Percentiles rank a stretch among this genome's conserved stretches.
These are phyloP conservation scores for Lagopus leucura DNA, from an alignment of 2,113 vertebrate species.

Conservation along the genomic window DNA sequence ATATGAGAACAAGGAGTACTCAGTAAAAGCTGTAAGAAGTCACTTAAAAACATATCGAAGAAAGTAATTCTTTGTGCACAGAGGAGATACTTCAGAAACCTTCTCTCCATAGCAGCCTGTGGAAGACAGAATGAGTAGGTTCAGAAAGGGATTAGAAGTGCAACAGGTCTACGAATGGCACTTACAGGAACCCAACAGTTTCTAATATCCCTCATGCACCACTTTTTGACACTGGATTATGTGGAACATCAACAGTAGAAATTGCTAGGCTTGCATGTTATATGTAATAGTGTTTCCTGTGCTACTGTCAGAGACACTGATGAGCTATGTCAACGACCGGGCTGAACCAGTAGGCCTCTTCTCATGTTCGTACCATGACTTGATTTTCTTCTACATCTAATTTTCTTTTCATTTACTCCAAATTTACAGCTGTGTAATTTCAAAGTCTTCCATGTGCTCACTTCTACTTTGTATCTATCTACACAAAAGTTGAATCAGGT, in stretches of 20 bases:
- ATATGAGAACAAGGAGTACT: not conserved
- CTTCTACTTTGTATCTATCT: not conserved
- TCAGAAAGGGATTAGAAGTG: not conserved
- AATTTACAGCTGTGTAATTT: not conserved
- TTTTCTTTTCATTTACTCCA: not conserved
- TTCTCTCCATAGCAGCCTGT: not conserved
- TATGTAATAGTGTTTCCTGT: fast-evolving
- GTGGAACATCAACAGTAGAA: not conserved
- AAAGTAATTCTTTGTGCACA: not conserved
- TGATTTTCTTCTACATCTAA: not conserved
- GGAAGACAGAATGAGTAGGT: not conserved
- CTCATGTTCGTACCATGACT: not conserved
- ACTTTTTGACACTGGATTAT: not conserved
- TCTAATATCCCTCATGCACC: not conserved
- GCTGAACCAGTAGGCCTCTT: not conserved
- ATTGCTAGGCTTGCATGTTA: not conserved
- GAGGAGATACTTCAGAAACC: not conserved
- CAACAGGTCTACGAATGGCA: not conserved
- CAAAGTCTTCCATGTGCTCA: not conserved
- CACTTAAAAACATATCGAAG: not conserved
- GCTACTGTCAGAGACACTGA: not conserved
- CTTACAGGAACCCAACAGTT: not conserved
- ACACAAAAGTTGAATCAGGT: not conserved
- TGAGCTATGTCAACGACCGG: too few relatives aligned
- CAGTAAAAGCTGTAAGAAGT: not conserved